phyloP scores from a whole-genome alignment of 2,113 vertebrate genomes.

The Seriola aureovittata region DNA sequence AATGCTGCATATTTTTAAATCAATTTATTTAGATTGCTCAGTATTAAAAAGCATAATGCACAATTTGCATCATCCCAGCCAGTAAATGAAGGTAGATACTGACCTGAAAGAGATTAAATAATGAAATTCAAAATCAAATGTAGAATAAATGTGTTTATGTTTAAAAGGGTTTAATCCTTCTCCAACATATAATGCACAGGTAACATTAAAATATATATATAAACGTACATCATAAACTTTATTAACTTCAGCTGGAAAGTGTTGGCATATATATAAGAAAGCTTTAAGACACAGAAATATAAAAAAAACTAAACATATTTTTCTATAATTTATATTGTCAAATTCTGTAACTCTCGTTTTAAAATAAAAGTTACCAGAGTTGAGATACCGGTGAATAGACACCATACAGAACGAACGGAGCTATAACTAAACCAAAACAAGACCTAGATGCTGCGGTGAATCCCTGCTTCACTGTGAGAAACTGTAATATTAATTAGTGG shows the following conservation, averaged over 20 bases:
- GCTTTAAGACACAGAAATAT: too few species aligned
- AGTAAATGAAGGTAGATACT: neutral
- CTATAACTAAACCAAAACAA: neutral
- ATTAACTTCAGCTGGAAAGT: too few species aligned
- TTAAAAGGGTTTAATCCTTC: neutral
- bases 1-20: neutral
- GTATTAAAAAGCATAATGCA: neutral
- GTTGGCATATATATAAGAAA: too few species aligned
- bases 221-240: neutral
- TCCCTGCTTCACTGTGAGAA: neutral
- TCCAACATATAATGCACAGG: neutral
- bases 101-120: neutral
- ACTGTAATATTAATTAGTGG: conserved; percentile 29
- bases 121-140: neutral
- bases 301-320: neutral
- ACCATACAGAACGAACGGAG: neutral
- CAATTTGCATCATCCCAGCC: neutral
- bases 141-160: neutral
- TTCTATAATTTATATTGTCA: neutral
- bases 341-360: neutral
- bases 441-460: neutral
- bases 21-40: neutral
- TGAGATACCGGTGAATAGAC: neutral
- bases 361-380: neutral
- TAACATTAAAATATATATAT: neutral